phyloP scores from a whole-genome alignment of 2,797 vertebrate genomes.

The Linurgus olivaceus region DNA sequence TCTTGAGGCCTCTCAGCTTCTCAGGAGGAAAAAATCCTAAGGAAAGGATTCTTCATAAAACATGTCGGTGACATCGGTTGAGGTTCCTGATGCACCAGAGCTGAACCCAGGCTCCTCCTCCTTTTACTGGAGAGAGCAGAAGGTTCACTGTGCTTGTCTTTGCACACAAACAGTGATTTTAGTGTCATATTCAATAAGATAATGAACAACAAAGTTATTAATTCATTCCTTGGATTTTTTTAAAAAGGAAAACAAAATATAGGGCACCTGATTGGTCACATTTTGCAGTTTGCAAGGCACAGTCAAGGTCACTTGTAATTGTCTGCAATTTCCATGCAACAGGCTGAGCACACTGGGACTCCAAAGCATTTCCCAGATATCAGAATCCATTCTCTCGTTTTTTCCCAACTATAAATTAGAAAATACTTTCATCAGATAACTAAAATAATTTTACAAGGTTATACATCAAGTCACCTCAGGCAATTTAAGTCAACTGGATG shows the following conservation, averaged over 20 bases:
- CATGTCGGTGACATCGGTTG: neutral
- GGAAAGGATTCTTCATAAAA: no score
- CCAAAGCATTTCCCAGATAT: neutral
- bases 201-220: neutral
- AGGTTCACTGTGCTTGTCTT: neutral
- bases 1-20: no score
- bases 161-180: neutral
- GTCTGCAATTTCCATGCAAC: neutral
- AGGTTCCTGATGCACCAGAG: neutral
- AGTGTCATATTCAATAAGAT: neutral
- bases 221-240: neutral
- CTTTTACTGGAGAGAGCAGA: neutral
- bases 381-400: neutral
- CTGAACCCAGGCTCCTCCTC: neutral
- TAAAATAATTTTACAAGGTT: neutral
- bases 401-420: neutral
- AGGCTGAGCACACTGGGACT: neutral
- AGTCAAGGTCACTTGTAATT: neutral
- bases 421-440: neutral
- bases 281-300: neutral
- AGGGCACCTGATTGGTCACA: accelerated
- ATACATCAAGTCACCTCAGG: neutral
- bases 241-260: neutral
- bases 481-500: neutral
- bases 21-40: no score